Evolutionary conservation across 2,113 vertebrate species (phyloP).

Genomic region (Struthidea cinerea): DNA sequence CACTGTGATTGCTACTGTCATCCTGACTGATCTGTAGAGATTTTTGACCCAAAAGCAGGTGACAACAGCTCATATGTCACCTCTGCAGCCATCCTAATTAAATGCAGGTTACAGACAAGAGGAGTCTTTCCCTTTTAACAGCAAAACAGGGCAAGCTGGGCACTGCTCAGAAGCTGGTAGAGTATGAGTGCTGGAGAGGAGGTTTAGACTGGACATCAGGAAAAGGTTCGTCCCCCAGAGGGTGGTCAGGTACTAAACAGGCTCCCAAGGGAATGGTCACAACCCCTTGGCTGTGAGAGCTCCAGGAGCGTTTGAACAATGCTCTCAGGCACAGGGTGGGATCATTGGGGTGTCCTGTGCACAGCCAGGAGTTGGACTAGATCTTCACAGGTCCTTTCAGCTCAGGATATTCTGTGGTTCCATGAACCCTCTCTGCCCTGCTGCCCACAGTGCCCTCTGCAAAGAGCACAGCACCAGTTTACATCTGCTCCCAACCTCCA

Average conservation of each 20-base stretch:
- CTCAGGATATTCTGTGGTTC: background rate
- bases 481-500: background rate
- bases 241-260: background rate
- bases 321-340: background rate
- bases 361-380: accelerated
- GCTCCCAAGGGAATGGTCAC: background rate
- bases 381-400: background rate
- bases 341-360: background rate
- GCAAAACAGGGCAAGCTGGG: background rate
- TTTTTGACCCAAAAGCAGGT: background rate
- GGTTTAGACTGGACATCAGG: background rate
- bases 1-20: background rate
- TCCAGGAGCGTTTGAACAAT: background rate
- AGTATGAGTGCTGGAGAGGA: background rate
- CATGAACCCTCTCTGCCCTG: background rate
- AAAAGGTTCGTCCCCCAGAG: background rate
- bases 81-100: background rate
- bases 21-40: background rate
- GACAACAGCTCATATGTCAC: background rate
- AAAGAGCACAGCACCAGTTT: background rate
- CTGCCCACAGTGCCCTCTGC: background rate
- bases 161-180: background rate
- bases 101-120: background rate
- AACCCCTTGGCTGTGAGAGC: background rate
- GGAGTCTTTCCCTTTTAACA: background rate